Evolutionary conservation across 2,888 invertebrate species (phyloP).

Genomic region (Hedya salicella): DNA sequence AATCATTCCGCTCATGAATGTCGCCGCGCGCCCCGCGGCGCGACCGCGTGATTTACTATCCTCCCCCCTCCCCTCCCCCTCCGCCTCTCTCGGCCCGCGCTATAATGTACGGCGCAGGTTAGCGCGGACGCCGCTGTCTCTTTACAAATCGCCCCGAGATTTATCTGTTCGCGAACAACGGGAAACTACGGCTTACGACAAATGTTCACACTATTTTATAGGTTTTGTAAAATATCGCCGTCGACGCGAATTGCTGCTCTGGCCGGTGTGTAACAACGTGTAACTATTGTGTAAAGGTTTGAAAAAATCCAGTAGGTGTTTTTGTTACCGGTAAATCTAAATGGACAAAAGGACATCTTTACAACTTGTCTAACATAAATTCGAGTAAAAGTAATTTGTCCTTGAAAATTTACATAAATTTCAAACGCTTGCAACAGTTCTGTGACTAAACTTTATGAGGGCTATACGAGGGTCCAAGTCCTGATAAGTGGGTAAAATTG

Average conservation of each 20-base stretch:
- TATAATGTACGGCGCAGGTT: constrained; percentile 31
- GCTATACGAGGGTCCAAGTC: no score
- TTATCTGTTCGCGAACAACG: constrained; percentile 27
- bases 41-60: constrained; percentile 12
- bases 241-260: not conserved
- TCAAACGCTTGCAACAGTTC: no score
- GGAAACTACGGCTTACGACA: constrained; percentile 15
- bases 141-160: constrained; percentile 32
- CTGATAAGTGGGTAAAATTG: no score
- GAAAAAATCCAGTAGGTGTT: no score
- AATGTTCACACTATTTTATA: constrained; percentile 32
- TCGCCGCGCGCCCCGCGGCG: constrained; percentile 2
- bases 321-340: no score
- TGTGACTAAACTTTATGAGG: no score
- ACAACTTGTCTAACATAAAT: no score
- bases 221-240: constrained; percentile 14
- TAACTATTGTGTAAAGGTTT: not conserved
- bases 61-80: not conserved
- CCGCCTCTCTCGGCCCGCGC: not conserved
- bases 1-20: constrained; percentile 19
- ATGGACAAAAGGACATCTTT: no score
- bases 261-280: not conserved
- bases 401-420: no score
- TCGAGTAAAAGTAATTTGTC: no score
- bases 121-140: constrained; percentile 20